Percentiles rank a stretch among this genome's conserved stretches.
Evolutionary conservation across 2,888 invertebrate species (phyloP).

Genomic region (Caenorhabditis panamensis): DNA sequence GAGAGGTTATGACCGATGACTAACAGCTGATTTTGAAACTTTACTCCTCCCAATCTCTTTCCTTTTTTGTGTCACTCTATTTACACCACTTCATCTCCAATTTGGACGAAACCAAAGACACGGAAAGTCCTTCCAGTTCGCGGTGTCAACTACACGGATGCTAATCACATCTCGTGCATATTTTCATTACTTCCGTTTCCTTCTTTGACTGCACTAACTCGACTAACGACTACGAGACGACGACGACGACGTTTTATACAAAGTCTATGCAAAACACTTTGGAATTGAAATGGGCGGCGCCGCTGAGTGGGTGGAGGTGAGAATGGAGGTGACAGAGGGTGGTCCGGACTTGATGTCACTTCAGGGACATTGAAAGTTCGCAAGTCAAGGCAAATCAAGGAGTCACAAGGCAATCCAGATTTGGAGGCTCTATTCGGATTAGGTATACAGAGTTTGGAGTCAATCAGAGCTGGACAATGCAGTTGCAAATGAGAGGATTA

Average conservation of each 20-base stretch:
- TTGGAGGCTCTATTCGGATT: background rate
- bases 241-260: background rate
- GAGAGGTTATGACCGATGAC: too few species aligned
- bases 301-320: constrained; percentile 16
- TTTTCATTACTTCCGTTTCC: constrained; percentile 47
- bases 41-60: too few species aligned
- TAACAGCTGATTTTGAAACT: too few species aligned
- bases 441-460: background rate
- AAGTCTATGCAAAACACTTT: background rate
- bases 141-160: constrained; percentile 46
- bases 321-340: constrained; percentile 28
- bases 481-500: constrained; percentile 19
- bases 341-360: constrained; percentile 18
- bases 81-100: too few species aligned
- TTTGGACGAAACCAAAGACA: too few species aligned
- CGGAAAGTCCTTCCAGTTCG: background rate
- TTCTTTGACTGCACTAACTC: constrained; percentile 16
- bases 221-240: background rate
- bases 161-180: constrained; percentile 39
- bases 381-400: background rate
- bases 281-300: constrained; percentile 5
- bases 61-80: too few species aligned
- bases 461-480: background rate
- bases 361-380: background rate
- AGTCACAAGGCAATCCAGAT: background rate